These are phyloP conservation scores for Vulpes vulpes DNA, from an alignment of 2,113 vertebrate genomes.

Conservation along the genomic window DNA sequence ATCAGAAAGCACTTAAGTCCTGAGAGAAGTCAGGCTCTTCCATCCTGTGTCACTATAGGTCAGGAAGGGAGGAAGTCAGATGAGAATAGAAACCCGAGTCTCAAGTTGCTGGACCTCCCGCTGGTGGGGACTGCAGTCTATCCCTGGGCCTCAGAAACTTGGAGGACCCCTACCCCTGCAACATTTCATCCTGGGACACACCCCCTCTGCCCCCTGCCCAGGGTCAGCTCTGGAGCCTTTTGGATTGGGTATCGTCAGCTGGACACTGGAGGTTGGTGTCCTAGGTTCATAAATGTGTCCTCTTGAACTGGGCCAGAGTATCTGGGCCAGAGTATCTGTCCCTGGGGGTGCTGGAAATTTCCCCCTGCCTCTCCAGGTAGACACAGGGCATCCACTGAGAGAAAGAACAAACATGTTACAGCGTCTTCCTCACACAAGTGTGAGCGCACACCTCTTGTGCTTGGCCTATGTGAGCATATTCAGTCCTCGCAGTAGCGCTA, in stretches of 20 bases:
- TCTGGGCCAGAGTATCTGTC: neutral
- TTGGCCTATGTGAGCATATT: neutral
- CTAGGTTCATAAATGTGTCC: neutral
- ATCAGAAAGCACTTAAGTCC: neutral
- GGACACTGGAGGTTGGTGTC: neutral
- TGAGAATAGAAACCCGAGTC: no score
- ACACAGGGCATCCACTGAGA: neutral
- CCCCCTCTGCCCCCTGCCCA: no score
- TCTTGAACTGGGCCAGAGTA: neutral
- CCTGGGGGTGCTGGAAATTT: neutral
- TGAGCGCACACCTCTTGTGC: accelerated
- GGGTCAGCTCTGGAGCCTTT: neutral
- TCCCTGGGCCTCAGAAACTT: neutral
- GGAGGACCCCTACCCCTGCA: neutral
- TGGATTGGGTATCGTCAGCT: neutral
- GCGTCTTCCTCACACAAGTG: accelerated
- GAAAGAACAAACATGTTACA: accelerated
- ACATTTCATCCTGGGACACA: neutral
- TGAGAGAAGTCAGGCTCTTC: neutral
- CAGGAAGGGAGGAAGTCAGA: neutral
- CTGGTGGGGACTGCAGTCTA: accelerated
- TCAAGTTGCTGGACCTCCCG: accelerated
- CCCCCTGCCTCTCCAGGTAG: neutral
- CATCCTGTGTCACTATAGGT: neutral
- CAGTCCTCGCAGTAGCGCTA: accelerated